A percentile compares a stretch with the other conserved stretches of the same genome.
These are phyloP conservation scores for Chaetorhynchus papuensis DNA, from an alignment of 2,113 vertebrate genomes.

Conservation along the genomic window DNA sequence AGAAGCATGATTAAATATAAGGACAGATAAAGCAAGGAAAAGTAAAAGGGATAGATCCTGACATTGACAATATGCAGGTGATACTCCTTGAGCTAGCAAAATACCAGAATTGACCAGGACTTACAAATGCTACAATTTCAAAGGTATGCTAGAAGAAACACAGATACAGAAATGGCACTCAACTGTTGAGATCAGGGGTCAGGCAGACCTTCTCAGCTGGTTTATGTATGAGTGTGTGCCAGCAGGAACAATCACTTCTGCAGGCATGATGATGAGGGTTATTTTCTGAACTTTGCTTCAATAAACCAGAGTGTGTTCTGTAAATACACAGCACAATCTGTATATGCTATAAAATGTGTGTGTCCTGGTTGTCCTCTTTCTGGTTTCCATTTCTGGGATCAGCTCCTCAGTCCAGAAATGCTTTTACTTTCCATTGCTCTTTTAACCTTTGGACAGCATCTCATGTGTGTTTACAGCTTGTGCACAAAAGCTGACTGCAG, in stretches of 20 bases:
- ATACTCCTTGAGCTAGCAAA: neutral
- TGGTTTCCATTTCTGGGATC: neutral
- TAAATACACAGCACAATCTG: neutral
- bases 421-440: neutral
- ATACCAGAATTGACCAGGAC: neutral
- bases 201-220: neutral
- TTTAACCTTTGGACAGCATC: neutral
- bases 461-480: neutral
- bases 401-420: neutral
- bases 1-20: slow-evolving; percentile 1
- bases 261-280: neutral
- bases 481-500: neutral
- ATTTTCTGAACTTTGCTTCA: slow-evolving; percentile 8
- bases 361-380: neutral
- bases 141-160: neutral
- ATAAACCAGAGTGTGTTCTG: neutral
- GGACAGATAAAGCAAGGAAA: neutral
- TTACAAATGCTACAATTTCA: neutral
- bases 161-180: neutral
- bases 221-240: neutral
- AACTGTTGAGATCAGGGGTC: neutral
- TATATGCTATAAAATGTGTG: neutral
- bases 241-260: neutral
- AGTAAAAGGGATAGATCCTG: neutral
- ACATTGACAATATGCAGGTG: neutral